Evolutionary conservation across 1,140 invertebrate genomes (phyloP).

Genomic region (Himalopsyche phryganea): DNA sequence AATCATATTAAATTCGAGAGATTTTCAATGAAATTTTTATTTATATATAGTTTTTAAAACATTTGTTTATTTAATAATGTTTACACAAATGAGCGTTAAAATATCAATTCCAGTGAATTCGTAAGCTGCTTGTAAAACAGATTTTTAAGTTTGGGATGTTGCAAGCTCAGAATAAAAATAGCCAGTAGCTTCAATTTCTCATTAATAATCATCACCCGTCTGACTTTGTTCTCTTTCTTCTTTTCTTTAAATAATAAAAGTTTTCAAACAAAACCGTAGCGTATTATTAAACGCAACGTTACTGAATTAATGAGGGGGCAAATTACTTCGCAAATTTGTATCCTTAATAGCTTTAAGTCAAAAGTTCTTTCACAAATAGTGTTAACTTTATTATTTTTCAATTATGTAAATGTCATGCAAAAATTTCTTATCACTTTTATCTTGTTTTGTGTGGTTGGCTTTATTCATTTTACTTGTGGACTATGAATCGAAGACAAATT

Average conservation of each 20-base stretch:
- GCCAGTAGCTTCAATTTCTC: slow-evolving; percentile 15
- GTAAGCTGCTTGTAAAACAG: too few species aligned
- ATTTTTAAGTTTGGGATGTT: too few species aligned
- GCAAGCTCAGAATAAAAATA: too few species aligned
- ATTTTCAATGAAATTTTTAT: too few species aligned
- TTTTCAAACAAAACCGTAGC: slow-evolving; percentile 21
- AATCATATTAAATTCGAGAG: too few species aligned
- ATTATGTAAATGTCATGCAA: neutral
- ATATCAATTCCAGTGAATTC: too few species aligned
- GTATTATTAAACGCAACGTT: slow-evolving; percentile 20
- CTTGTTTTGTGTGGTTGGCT: too few species aligned
- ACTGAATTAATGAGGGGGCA: slow-evolving; percentile 26
- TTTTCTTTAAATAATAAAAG: slow-evolving; percentile 26
- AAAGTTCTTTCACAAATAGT: slow-evolving; percentile 17
- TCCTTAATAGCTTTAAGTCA: slow-evolving; percentile 20
- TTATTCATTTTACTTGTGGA: too few species aligned
- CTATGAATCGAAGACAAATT: too few species aligned
- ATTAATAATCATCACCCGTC: slow-evolving; percentile 32
- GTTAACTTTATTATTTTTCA: slow-evolving; percentile 20
- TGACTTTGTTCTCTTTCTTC: slow-evolving; percentile 16
- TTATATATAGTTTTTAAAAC: too few species aligned
- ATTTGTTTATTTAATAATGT: too few species aligned
- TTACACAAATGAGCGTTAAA: too few species aligned
- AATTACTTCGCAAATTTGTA: slow-evolving; percentile 24
- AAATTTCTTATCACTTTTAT: neutral